Percentiles rank a stretch among this genome's conserved stretches.
phyloP scores from a whole-genome alignment of 2,797 vertebrate species.

The Sebastolobus altivelis region DNA sequence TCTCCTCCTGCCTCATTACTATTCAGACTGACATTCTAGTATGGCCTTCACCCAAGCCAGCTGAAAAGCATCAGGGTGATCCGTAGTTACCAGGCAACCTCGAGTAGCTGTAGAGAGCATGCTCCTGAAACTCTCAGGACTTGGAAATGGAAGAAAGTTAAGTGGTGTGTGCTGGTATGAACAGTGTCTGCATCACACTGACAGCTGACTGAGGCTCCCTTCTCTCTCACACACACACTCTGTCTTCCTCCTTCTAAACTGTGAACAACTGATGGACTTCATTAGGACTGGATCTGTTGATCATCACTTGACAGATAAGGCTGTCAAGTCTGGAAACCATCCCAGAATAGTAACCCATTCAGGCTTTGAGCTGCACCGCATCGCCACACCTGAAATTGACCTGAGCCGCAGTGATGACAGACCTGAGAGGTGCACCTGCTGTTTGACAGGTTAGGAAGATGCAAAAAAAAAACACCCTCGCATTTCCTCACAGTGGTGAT shows the following conservation, averaged over 20 bases:
- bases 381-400: slow-evolving; percentile 46
- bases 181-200: slow-evolving; percentile 31
- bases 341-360: not conserved
- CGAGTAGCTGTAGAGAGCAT: slow-evolving; percentile 39
- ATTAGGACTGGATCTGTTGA: slow-evolving; percentile 24
- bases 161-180: slow-evolving; percentile 39
- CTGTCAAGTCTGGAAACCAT: slow-evolving; percentile 1
- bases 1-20: not conserved
- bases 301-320: slow-evolving; percentile 8
- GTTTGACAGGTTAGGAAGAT: not conserved
- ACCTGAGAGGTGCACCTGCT: slow-evolving; percentile 36
- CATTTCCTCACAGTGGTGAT: not conserved
- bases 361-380: slow-evolving; percentile 16
- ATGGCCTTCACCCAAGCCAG: slow-evolving; percentile 37
- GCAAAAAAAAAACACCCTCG: not conserved
- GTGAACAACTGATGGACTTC: slow-evolving; percentile 24
- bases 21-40: slow-evolving; percentile 29
- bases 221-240: not conserved
- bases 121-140: slow-evolving; percentile 38
- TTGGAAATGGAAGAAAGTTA: slow-evolving; percentile 36
- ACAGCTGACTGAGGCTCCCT: slow-evolving; percentile 30
- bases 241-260: not conserved
- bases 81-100: slow-evolving; percentile 72
- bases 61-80: slow-evolving; percentile 48
- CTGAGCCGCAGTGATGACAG: slow-evolving; percentile 21